Evolutionary conservation across 2,888 invertebrate genomes (phyloP).

Genomic region (Agapetus fuscipes): DNA sequence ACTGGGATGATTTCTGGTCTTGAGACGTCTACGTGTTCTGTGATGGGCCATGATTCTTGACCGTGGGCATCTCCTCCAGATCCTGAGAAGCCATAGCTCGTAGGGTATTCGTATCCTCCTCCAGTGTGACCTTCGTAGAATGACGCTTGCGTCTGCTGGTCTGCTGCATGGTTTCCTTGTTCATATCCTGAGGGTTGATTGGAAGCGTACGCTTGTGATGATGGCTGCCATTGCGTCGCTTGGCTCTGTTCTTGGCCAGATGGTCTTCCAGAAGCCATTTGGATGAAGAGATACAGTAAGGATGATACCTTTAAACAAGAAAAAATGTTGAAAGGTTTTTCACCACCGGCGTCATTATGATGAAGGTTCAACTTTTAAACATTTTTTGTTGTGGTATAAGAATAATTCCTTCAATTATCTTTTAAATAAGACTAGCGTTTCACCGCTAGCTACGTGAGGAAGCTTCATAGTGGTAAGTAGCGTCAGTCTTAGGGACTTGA

Average conservation of each 20-base stretch:
- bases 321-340: too few species aligned
- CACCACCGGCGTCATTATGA: too few species aligned
- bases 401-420: too few species aligned
- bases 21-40: slow-evolving; percentile 58
- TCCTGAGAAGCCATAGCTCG: slow-evolving; percentile 27
- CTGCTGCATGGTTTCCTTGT: slow-evolving; percentile 1
- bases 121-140: slow-evolving; percentile 26
- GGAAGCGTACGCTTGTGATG: not conserved
- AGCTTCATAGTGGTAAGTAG: too few species aligned
- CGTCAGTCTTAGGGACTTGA: too few species aligned
- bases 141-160: slow-evolving; percentile 15
- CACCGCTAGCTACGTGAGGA: too few species aligned
- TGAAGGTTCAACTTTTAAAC: too few species aligned
- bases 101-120: slow-evolving; percentile 23
- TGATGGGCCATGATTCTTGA: slow-evolving; percentile 47
- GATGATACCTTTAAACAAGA: too few species aligned
- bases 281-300: too few species aligned
- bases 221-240: not conserved
- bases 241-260: not conserved
- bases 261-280: slow-evolving; percentile 5
- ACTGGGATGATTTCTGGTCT: slow-evolving; percentile 58
- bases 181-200: not conserved
- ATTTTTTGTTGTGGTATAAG: too few species aligned
- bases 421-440: too few species aligned
- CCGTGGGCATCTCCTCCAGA: slow-evolving; percentile 31